Evolutionary conservation across 2,888 invertebrate genomes (phyloP).

Genomic region (Cataglyphis livida): DNA sequence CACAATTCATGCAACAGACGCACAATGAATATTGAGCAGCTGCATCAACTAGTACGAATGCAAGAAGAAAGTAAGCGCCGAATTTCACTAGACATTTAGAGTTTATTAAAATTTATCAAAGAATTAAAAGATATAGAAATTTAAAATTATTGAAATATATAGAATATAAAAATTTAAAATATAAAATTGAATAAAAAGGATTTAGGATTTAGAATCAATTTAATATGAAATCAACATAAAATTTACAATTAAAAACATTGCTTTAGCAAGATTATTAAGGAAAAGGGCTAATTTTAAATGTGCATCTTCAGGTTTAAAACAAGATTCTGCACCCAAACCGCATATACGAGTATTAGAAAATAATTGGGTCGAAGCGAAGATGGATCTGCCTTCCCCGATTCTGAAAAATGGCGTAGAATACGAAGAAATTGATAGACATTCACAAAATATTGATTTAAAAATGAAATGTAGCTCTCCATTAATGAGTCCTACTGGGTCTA

Average conservation of each 20-base stretch:
- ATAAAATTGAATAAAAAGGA: neutral
- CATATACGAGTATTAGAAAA: conserved; percentile 75
- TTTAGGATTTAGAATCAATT: neutral
- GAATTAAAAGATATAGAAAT: neutral
- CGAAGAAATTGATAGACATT: conserved; percentile 64
- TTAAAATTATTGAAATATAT: neutral
- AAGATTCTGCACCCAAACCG: conserved; percentile 74
- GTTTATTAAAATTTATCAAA: neutral
- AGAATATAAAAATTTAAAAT: neutral
- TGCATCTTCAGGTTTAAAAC: conserved; percentile 65
- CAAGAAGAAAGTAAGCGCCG: conserved; percentile 79
- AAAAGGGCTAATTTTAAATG: neutral
- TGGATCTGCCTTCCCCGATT: conserved; percentile 82
- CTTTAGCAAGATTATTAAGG: neutral
- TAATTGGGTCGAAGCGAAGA: conserved; percentile 75
- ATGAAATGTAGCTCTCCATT: conserved; percentile 82
- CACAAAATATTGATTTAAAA: conserved; percentile 65
- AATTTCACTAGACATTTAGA: neutral
- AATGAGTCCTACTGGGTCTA: conserved; percentile 75
- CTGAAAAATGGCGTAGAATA: conserved; percentile 69
- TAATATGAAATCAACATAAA: neutral
- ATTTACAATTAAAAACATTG: neutral
- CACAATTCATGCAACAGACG: conserved; percentile 79
- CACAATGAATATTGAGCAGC: conserved; percentile 77
- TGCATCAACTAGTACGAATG: conserved; percentile 78